These are phyloP conservation scores for Eulemur macaco DNA, from an alignment of 2,113 vertebrate species.

Conservation along the genomic window DNA sequence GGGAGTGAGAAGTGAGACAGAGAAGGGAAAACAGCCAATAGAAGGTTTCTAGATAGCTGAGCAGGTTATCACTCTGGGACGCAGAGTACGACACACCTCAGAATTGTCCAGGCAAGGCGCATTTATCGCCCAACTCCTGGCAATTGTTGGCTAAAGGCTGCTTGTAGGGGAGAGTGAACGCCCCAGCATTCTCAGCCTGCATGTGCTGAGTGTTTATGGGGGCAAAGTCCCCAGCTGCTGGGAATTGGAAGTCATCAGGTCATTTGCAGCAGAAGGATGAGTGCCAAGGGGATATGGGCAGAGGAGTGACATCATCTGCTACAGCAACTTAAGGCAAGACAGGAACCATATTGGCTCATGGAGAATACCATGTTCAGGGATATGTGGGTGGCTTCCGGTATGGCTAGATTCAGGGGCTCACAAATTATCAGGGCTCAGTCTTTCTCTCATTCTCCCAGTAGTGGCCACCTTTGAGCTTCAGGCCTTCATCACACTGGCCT, in stretches of 20 bases:
- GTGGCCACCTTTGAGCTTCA: not conserved
- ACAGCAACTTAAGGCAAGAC: not conserved
- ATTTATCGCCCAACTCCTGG: not conserved
- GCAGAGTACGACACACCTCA: not conserved
- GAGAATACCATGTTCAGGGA: not conserved
- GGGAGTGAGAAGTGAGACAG: not conserved
- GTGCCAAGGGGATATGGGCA: not conserved
- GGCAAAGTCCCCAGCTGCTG: not conserved
- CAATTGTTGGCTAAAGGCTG: not conserved
- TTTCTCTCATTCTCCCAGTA: not conserved
- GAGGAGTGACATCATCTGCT: not conserved
- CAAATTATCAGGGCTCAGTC: not conserved
- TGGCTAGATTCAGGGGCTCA: not conserved
- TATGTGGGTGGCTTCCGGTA: not conserved
- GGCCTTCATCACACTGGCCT: not conserved
- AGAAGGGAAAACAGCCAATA: not conserved
- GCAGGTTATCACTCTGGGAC: not conserved
- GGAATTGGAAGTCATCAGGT: not conserved
- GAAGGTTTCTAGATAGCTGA: not conserved
- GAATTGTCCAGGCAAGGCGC: not conserved
- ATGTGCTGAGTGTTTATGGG: rapidly evolving
- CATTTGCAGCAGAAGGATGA: not conserved
- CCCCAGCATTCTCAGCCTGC: rapidly evolving
- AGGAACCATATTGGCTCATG: not conserved
- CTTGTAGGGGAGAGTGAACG: too few relatives aligned